These are phyloP conservation scores for Mantis religiosa DNA, from an alignment of 2,888 invertebrate species.

Conservation along the genomic window DNA sequence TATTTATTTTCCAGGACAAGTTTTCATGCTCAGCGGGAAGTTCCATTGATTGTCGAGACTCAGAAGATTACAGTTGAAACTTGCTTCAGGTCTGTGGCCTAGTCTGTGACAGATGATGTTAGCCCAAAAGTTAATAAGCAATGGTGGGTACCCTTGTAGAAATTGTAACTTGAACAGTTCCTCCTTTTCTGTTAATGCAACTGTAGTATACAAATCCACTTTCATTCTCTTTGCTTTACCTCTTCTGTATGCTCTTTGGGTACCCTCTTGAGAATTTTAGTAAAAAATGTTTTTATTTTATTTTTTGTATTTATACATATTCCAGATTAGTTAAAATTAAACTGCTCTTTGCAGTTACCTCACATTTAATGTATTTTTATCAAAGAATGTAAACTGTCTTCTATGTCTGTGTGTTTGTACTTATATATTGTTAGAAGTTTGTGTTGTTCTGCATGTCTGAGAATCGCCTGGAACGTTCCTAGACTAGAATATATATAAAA, in stretches of 20 bases:
- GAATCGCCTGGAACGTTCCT: too few relatives aligned
- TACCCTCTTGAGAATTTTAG: background rate
- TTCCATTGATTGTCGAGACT: background rate
- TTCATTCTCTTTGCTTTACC: background rate
- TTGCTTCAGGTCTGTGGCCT: background rate
- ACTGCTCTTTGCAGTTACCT: too few relatives aligned
- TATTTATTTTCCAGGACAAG: background rate
- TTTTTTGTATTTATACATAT: too few relatives aligned
- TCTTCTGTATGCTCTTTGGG: background rate
- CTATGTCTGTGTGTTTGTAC: too few relatives aligned
- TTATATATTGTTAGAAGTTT: too few relatives aligned
- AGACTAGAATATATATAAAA: too few relatives aligned
- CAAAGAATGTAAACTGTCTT: too few relatives aligned
- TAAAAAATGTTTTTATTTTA: too few relatives aligned
- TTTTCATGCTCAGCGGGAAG: background rate
- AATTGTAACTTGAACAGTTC: background rate
- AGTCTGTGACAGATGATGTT: background rate
- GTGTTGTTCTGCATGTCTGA: too few relatives aligned
- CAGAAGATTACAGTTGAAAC: background rate
- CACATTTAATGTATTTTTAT: too few relatives aligned
- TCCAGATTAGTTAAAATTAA: too few relatives aligned
- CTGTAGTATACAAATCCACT: background rate
- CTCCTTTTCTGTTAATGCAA: background rate
- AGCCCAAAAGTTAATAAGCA: background rate
- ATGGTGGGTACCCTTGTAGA: background rate